phyloP scores from a whole-genome alignment of 2,113 vertebrate genomes.

The Eclectus roratus region DNA sequence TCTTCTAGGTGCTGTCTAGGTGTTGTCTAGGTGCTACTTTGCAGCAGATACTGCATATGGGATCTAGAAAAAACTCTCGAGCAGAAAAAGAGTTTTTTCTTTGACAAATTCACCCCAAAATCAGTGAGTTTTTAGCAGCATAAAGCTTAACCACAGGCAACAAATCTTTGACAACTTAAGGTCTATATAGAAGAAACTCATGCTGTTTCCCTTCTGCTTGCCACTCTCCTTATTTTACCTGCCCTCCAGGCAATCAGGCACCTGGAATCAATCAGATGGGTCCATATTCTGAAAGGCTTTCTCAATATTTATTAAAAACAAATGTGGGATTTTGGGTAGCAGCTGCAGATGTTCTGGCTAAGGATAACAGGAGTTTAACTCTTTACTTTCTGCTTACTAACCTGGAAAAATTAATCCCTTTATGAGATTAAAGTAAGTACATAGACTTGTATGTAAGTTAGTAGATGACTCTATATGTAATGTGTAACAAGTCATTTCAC shows the following conservation, averaged over 20 bases:
- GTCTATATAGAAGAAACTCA: neutral
- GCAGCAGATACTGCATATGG: accelerated
- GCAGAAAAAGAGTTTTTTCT: neutral
- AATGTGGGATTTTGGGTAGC: neutral
- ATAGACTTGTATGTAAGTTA: neutral
- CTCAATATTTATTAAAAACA: neutral
- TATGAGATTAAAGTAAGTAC: neutral
- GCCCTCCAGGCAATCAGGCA: neutral
- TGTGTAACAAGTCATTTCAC: neutral
- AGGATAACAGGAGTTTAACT: neutral
- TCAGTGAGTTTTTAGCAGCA: neutral
- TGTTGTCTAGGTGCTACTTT: neutral
- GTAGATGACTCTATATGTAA: neutral
- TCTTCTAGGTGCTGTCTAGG: neutral
- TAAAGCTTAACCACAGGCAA: neutral
- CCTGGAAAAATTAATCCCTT: neutral
- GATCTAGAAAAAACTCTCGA: neutral
- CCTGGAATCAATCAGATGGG: neutral
- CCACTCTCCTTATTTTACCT: neutral
- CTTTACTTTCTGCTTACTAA: neutral
- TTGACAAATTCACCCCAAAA: accelerated
- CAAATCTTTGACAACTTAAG: neutral
- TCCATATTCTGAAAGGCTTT: neutral
- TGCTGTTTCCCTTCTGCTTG: neutral
- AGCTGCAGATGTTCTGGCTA: neutral